A percentile compares a stretch with the other conserved stretches of the same genome.
Evolutionary conservation across 2,888 invertebrate species (phyloP).

Genomic region (Drosophila anomelani): DNA sequence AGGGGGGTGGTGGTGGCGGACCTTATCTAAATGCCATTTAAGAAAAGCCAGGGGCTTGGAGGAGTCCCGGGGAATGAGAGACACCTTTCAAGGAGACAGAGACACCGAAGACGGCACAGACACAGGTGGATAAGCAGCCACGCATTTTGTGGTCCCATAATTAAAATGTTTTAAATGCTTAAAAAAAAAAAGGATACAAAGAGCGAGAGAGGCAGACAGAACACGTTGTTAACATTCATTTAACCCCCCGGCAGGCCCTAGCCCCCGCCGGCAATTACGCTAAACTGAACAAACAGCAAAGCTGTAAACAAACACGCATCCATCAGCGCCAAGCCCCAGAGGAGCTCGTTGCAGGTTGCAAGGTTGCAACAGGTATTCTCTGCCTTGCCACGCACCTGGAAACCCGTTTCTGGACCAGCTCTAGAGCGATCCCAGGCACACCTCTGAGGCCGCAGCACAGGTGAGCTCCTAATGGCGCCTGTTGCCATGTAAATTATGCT

Average conservation of each 20-base stretch:
- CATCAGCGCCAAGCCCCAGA: slow-evolving; percentile 56
- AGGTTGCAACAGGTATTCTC: slow-evolving; percentile 33
- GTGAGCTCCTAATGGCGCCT: slow-evolving; percentile 77
- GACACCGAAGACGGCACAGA: slow-evolving; percentile 25
- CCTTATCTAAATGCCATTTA: slow-evolving; percentile 81
- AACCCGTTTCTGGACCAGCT: slow-evolving; percentile 33
- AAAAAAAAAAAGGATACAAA: slow-evolving; percentile 12
- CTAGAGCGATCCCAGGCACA: not conserved
- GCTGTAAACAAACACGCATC: slow-evolving; percentile 81
- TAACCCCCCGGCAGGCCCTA: slow-evolving; percentile 66
- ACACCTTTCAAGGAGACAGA: slow-evolving; percentile 60
- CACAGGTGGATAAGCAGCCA: slow-evolving; percentile 31
- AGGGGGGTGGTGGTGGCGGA: slow-evolving; percentile 13
- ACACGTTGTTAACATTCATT: slow-evolving; percentile 84
- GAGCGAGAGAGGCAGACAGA: slow-evolving; percentile 45
- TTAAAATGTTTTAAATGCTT: slow-evolving; percentile 81
- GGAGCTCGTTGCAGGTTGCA: slow-evolving; percentile 23
- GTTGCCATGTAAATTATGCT: slow-evolving; percentile 83
- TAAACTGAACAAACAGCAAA: slow-evolving; percentile 83
- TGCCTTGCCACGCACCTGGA: slow-evolving; percentile 25
- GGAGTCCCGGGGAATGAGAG: slow-evolving; percentile 8
- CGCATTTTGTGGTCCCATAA: slow-evolving; percentile 72
- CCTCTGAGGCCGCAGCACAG: slow-evolving; percentile 5
- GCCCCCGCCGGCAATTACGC: slow-evolving; percentile 75
- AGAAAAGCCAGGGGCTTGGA: slow-evolving; percentile 29